phyloP scores from a whole-genome alignment of 2,797 vertebrate species.

The Fistularia commersonii region DNA sequence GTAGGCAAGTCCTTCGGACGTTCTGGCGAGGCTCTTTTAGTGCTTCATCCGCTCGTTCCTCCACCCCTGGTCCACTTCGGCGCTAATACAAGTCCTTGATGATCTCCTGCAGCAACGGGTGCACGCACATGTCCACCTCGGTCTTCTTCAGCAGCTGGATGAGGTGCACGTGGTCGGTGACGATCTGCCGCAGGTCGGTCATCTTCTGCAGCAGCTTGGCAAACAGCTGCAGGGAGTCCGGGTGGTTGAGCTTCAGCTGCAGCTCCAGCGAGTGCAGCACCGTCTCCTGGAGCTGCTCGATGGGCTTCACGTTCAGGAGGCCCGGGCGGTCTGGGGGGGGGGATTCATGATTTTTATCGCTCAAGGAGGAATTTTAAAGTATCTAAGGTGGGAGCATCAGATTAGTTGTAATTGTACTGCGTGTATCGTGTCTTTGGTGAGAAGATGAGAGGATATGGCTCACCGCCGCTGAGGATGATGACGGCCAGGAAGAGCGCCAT shows the following conservation, averaged over 20 bases:
- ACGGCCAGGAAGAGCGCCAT: slow-evolving; percentile 97
- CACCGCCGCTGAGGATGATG: slow-evolving; percentile 98
- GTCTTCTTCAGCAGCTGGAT: slow-evolving; percentile 94
- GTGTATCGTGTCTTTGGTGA: too few species aligned
- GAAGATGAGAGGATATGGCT: slow-evolving; percentile 44
- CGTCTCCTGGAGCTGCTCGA: slow-evolving; percentile 95
- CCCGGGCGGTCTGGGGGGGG: slow-evolving; percentile 86
- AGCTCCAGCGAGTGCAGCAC: slow-evolving; percentile 93
- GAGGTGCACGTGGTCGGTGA: slow-evolving; percentile 93
- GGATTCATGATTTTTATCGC: too few species aligned
- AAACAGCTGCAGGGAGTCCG: slow-evolving; percentile 92
- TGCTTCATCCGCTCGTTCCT: slow-evolving; percentile 18
- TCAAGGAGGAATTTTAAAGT: too few species aligned
- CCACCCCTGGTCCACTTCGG: slow-evolving; percentile 15
- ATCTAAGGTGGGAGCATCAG: too few species aligned
- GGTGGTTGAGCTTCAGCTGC: slow-evolving; percentile 94
- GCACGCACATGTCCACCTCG: slow-evolving; percentile 91
- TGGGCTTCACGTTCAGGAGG: slow-evolving; percentile 94
- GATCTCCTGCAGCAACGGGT: slow-evolving; percentile 96
- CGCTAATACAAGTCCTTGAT: slow-evolving; percentile 92
- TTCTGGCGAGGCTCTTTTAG: slow-evolving; percentile 4
- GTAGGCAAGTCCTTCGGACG: too few species aligned
- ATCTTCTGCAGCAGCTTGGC: slow-evolving; percentile 99
- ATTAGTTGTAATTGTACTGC: too few species aligned
- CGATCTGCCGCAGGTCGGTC: slow-evolving; percentile 97